Conservation (phyloP, 53 echinoderm and acorn worm species). For the Antedon mediterranea region DNA sequence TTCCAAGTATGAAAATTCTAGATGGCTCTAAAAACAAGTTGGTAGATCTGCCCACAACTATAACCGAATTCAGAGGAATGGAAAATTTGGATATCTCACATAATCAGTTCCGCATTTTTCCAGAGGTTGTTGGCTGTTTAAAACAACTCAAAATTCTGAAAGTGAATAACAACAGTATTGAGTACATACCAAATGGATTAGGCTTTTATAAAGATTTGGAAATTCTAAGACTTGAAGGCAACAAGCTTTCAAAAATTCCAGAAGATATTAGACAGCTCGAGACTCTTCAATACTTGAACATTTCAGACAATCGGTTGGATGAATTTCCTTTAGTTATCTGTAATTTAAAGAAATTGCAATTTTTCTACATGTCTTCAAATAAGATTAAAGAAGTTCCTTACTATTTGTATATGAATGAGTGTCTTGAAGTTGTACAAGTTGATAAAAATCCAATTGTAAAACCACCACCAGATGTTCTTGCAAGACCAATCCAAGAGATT, state of each 20-base stretch:
- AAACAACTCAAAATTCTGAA: neutral
- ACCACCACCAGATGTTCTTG: neutral
- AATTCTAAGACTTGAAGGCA: neutral
- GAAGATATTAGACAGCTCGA: neutral
- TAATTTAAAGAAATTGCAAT: neutral
- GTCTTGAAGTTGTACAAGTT: neutral
- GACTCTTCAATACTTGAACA: neutral
- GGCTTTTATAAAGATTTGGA: neutral
- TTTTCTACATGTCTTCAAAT: neutral
- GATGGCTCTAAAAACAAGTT: neutral
- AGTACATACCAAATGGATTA: neutral
- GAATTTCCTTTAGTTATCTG: neutral
- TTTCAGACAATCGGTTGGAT: neutral
- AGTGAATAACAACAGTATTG: neutral
- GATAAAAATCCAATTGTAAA: neutral
- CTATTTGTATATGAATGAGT: neutral
- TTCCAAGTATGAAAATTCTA: conserved; percentile 1
- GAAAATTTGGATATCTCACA: neutral
- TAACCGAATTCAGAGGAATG: neutral
- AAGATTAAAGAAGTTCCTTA: neutral
- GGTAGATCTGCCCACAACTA: neutral
- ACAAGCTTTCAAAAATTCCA: neutral
- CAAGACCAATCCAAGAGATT: neutral
- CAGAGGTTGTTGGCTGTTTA: neutral
- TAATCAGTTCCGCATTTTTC: neutral